Evolutionary conservation across 2,888 invertebrate genomes (phyloP), one percentile per base, ranked within the genome.

Genomic region (Orgyia antiqua): DNA sequence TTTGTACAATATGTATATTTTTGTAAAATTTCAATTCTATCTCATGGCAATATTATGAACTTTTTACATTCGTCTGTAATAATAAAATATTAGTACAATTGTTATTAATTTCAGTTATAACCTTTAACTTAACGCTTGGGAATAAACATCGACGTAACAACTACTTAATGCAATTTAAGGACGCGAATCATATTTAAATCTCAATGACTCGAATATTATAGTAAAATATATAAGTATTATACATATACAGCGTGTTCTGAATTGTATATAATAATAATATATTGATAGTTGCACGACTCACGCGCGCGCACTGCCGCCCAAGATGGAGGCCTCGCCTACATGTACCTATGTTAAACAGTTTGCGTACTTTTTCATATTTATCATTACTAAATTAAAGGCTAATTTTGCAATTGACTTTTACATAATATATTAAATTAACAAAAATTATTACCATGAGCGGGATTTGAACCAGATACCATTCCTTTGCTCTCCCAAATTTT

Each of bases 1-100:
- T 72, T 68, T 82, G 84, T 83, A 83, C 79, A 80, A 79, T 77
- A 70, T 83, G 79, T 82, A 83, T 84, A 84, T 84, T 84, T 83
- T 83, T 84, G 79, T 84, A 83, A 74, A 80, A 79, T 79, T 79
- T 19, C 73, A 70, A 31, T 65, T 79, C 72, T 69, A 73, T 75
- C 74, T 77, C 69, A 53, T 76, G 82, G 84, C 83, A 83, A 83
- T 83, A 83, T 79, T 69, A 77, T 71, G 56, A 71, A 74, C 69
- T 68, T 71, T 76, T 72, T 58, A 76, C 76, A 72, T 68, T 64
- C 71, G 70, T 71, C 73, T 75, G 60, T n/a, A n/a, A n/a, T 76
- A 73, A 70, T 74, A 71, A 69, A 63, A 65, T 66, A 62, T 57
- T 80, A 82, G 79, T 76, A 79, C 79, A 78, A 79, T 83, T 75